Conservation (phyloP, 2,113 vertebrate species). For the Nanger granti region DNA sequence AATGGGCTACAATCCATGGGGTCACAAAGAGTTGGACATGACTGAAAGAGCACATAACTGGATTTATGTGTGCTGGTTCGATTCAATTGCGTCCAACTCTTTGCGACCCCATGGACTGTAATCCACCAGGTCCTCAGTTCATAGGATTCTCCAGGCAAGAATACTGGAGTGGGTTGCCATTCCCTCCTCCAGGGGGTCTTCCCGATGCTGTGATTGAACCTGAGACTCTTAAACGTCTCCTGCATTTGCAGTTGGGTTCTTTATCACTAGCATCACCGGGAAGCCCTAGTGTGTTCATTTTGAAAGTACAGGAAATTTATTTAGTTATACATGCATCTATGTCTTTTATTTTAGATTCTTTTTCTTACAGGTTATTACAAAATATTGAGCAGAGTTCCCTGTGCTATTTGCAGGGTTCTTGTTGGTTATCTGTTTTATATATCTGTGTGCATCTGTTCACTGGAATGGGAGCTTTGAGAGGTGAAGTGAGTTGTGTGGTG, state of each 20-base stretch:
- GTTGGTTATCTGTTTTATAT: background rate
- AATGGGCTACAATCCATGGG: background rate
- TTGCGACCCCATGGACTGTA: background rate
- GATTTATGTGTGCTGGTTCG: background rate
- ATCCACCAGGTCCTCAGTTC: background rate
- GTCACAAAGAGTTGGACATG: background rate
- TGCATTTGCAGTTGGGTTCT: background rate
- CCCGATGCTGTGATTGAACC: background rate
- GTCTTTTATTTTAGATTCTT: background rate
- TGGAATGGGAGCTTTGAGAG: background rate
- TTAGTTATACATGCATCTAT: background rate
- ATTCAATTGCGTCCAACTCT: background rate
- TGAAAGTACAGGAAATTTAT: background rate
- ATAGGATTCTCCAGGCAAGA: background rate
- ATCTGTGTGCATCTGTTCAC: background rate
- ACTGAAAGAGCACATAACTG: background rate
- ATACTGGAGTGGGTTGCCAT: background rate
- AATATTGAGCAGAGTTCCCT: background rate
- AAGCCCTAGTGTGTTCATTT: background rate
- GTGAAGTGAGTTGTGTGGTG: fast-evolving
- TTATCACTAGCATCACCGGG: background rate
- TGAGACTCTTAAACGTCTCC: background rate
- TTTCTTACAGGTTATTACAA: background rate
- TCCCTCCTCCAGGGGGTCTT: background rate
- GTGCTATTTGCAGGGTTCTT: background rate